Evolutionary conservation across 53 echinoderm and acorn worm species (phyloP).

Genomic region (Temnopleurus reevesii): DNA sequence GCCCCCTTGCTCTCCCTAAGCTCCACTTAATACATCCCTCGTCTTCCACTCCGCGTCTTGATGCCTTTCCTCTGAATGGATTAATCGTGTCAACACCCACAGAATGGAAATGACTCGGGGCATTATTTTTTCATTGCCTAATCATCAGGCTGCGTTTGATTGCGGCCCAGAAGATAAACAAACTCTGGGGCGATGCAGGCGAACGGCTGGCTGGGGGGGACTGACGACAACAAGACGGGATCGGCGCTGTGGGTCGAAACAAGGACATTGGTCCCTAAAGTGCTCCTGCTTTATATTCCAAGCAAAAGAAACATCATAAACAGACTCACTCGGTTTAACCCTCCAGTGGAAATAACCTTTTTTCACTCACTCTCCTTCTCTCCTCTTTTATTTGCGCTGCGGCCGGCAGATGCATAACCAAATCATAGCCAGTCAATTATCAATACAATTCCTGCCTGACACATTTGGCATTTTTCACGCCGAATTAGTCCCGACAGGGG

Average conservation of each 20-base stretch:
- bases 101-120: slow-evolving; percentile 56
- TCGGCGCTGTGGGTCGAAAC: slow-evolving; percentile 8
- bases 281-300: slow-evolving; percentile 30
- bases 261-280: slow-evolving; percentile 50
- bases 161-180: slow-evolving; percentile 51
- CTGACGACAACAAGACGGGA: slow-evolving; percentile 27
- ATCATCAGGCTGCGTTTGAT: slow-evolving; percentile 54
- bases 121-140: slow-evolving; percentile 64
- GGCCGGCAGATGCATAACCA: slow-evolving; percentile 43
- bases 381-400: slow-evolving; percentile 14
- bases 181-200: neutral
- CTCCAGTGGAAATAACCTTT: neutral
- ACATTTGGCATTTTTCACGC: slow-evolving; percentile 65
- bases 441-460: slow-evolving; percentile 58
- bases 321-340: slow-evolving; percentile 1
- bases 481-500: slow-evolving; percentile 61
- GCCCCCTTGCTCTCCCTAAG: slow-evolving; percentile 19
- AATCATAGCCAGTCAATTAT: slow-evolving; percentile 61
- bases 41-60: neutral
- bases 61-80: slow-evolving; percentile 48
- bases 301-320: slow-evolving; percentile 47
- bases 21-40: slow-evolving; percentile 56
- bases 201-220: slow-evolving; percentile 7
- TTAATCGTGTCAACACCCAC: slow-evolving; percentile 60
- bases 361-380: neutral